These are phyloP conservation scores for Lepus americanus DNA, from an alignment of 2,113 vertebrate species.

Conservation along the genomic window DNA sequence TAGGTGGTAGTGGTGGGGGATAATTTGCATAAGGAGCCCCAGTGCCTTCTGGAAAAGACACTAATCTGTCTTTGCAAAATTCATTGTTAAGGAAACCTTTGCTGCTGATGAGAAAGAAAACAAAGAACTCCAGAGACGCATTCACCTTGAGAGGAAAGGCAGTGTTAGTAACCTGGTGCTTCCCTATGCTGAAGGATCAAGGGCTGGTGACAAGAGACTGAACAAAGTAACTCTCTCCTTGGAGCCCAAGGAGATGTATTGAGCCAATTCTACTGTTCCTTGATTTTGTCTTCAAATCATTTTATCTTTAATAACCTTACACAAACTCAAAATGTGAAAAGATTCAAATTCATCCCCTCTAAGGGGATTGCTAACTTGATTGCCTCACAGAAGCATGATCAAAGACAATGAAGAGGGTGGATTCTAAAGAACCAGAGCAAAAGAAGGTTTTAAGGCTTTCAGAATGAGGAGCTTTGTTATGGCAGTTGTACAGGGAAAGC, in stretches of 20 bases:
- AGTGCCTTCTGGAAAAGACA: slow-evolving; percentile 35
- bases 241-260: not conserved
- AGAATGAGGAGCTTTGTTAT: not conserved
- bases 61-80: slow-evolving; percentile 64
- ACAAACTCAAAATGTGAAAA: slow-evolving; percentile 33
- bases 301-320: slow-evolving; percentile 59
- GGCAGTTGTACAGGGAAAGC: not conserved
- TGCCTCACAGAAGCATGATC: not conserved
- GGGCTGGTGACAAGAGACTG: not conserved
- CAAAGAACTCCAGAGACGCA: slow-evolving; percentile 8
- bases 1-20: not conserved
- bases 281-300: slow-evolving; percentile 17
- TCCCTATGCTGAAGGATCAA: not conserved
- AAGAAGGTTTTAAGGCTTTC: not conserved
- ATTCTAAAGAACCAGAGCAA: not conserved
- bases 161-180: not conserved
- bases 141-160: slow-evolving; percentile 48
- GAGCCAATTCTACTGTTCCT: not conserved
- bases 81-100: slow-evolving; percentile 57
- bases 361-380: not conserved
- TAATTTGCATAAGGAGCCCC: slow-evolving; percentile 72
- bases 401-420: not conserved
- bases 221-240: not conserved
- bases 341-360: not conserved
- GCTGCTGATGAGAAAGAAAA: not conserved